Conservation (phyloP, 2,888 invertebrate species). For the Rotaria magnacalcarata region DNA sequence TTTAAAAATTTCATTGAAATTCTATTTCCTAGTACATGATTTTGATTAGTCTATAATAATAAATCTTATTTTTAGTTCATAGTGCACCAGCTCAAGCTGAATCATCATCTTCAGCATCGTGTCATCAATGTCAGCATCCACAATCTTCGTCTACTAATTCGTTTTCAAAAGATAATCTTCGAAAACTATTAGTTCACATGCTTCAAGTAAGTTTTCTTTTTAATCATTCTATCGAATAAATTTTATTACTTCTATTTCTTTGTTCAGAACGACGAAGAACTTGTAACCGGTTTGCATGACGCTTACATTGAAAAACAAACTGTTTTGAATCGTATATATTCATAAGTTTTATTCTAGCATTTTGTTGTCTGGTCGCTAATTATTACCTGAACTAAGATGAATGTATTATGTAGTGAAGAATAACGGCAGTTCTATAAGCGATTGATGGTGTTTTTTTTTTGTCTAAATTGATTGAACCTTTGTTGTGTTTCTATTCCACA, state of each 20-base stretch:
- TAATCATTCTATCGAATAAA: neutral
- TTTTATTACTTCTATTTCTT: neutral
- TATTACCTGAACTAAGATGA: conserved; percentile 6
- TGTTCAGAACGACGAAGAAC: neutral
- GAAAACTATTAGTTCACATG: neutral
- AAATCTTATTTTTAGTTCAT: neutral
- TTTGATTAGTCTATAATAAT: too few relatives aligned
- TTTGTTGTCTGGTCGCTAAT: conserved; percentile 1
- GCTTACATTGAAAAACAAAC: conserved; percentile 3
- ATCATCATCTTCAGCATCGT: neutral
- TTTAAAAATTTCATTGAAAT: too few relatives aligned
- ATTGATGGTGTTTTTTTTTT: neutral
- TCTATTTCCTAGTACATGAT: too few relatives aligned
- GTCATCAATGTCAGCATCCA: neutral
- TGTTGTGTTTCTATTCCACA: neutral
- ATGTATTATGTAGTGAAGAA: conserved; percentile 29
- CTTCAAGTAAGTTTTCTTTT: neutral
- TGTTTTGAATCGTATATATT: neutral
- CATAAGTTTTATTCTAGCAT: neutral
- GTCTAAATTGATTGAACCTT: neutral
- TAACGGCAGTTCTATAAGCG: neutral
- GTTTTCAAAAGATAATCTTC: neutral
- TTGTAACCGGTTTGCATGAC: neutral
- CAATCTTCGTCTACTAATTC: neutral
- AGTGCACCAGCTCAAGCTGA: neutral